Percentiles rank a stretch among this genome's conserved stretches.
These are phyloP conservation scores for Chitala chitala DNA, from an alignment of 2,113 vertebrate genomes.

Conservation along the genomic window DNA sequence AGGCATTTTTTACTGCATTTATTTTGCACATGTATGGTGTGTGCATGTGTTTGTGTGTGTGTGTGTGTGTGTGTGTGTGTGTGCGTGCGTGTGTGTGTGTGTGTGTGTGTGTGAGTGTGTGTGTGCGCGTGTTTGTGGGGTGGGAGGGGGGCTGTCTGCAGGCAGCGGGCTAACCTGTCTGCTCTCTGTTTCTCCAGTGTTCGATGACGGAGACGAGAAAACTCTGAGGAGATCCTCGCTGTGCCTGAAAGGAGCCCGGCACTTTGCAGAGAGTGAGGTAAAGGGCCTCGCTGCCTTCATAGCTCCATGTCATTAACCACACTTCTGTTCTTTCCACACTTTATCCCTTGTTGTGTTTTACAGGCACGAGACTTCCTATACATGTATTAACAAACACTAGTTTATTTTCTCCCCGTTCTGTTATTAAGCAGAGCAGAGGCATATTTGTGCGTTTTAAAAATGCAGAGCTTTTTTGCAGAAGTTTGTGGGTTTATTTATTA, in stretches of 20 bases:
- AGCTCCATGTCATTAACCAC: too few species aligned
- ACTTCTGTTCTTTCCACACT: too few species aligned
- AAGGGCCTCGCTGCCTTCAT: slow-evolving; percentile 16
- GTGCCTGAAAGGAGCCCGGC: slow-evolving; percentile 94
- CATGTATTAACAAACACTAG: too few species aligned
- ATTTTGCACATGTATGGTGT: too few species aligned
- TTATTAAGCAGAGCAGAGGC: too few species aligned
- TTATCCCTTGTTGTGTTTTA: too few species aligned
- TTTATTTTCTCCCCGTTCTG: too few species aligned
- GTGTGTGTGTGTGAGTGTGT: neutral
- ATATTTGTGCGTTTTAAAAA: too few species aligned
- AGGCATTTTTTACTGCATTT: too few species aligned
- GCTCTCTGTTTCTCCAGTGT: slow-evolving; percentile 62
- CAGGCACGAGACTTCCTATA: too few species aligned
- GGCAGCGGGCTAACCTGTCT: slow-evolving; percentile 17
- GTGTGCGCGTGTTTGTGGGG: neutral
- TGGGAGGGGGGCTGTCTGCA: slow-evolving; percentile 14
- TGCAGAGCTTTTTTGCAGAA: too few species aligned
- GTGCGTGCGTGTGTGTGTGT: too few species aligned
- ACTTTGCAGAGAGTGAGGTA: slow-evolving; percentile 97
- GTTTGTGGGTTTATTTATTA: neutral
- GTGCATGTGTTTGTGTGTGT: neutral
- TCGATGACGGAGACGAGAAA: slow-evolving; percentile 97
- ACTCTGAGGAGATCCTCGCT: slow-evolving; percentile 90
- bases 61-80: neutral